Base-by-base conservation (phyloP, 2,888 invertebrate species). In the Machimus atricapillus region DNA sequence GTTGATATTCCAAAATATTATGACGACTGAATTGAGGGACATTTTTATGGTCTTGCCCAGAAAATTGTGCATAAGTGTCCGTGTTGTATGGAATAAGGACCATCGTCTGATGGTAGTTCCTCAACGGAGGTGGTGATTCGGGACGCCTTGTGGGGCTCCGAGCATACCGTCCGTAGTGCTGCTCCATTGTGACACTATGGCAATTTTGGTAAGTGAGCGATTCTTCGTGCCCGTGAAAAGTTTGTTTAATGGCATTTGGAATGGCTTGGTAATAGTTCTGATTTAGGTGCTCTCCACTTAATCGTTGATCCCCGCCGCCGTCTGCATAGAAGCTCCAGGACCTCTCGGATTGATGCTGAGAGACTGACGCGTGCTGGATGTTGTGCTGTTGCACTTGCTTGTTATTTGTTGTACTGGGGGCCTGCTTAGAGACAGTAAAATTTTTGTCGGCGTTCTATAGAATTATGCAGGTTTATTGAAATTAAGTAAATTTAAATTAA, bases 91-190 rank as follows among this genome's bases (percentile, higher is more conserved):
- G 96, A 89, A 96, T 95, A 89, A 96, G 94, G 74, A 94, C 94
- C 92, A 96, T 94, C 1, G 95, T 94, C 91, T 96, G 95, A 89
- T 96, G 95, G 90, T 95, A 95, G 89, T 93, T 94, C 52, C 95
- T 93, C 87, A 95, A 94, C 0, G 96, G 96, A 0, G 96, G 95
- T 7, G 96, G 96, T 0, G 96, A 96, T 91, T 95, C 95, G 0
- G 96, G 95, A 27, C 95, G 93, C 27, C 92, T 89, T 1, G 92
- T 93, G 27, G 93, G 93, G 88, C 92, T 93, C 82, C 92, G 90
- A 0, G 92, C 93, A 88, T 92, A 93, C 81, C 93, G 92, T 56
- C 92, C 91, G 88, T 88, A 85, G 77, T 89, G 91, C 88, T 89
- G 91, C 87, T 89, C 90, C 90, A 92, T 90, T 12, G 89, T 88